phyloP scores from a whole-genome alignment of 2,888 invertebrate genomes.

The Tenthredo notha region DNA sequence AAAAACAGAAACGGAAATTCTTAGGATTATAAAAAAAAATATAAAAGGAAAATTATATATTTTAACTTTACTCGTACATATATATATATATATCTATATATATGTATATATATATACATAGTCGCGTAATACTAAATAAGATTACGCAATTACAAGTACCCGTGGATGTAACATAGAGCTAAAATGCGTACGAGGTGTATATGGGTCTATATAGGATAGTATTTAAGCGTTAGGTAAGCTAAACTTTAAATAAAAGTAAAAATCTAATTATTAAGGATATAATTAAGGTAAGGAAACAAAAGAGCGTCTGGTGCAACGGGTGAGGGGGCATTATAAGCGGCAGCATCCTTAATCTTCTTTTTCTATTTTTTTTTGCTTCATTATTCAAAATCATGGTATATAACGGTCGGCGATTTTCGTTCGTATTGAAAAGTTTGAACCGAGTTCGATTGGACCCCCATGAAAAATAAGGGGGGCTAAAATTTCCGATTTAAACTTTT shows the following conservation, averaged over 20 bases:
- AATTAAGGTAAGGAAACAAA: slow-evolving; percentile 67
- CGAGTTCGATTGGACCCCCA: slow-evolving; percentile 50
- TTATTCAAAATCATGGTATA: slow-evolving; percentile 45
- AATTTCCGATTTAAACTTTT: slow-evolving; percentile 27
- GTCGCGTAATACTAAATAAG: slow-evolving; percentile 64
- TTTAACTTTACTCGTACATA: slow-evolving; percentile 73
- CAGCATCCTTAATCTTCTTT: slow-evolving; percentile 51
- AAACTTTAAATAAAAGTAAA: slow-evolving; percentile 68
- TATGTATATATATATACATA: slow-evolving; percentile 55
- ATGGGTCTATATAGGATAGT: slow-evolving; percentile 46
- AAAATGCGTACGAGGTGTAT: slow-evolving; percentile 66
- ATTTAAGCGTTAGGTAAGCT: slow-evolving; percentile 58
- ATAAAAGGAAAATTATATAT: slow-evolving; percentile 65
- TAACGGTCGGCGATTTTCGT: background rate
- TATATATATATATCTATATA: slow-evolving; percentile 45
- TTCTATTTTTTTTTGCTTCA: slow-evolving; percentile 54
- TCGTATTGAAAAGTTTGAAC: slow-evolving; percentile 39
- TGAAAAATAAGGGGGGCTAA: slow-evolving; percentile 32
- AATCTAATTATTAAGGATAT: slow-evolving; percentile 67
- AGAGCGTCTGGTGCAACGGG: slow-evolving; percentile 72
- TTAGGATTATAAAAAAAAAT: slow-evolving; percentile 16
- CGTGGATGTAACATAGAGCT: slow-evolving; percentile 65
- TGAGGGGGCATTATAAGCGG: slow-evolving; percentile 63
- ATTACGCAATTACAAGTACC: slow-evolving; percentile 64
- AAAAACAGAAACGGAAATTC: background rate